Evolutionary conservation across 2,888 invertebrate genomes (phyloP), one percentile per base, ranked within the genome.

Genomic region (Microchrysa polita): DNA sequence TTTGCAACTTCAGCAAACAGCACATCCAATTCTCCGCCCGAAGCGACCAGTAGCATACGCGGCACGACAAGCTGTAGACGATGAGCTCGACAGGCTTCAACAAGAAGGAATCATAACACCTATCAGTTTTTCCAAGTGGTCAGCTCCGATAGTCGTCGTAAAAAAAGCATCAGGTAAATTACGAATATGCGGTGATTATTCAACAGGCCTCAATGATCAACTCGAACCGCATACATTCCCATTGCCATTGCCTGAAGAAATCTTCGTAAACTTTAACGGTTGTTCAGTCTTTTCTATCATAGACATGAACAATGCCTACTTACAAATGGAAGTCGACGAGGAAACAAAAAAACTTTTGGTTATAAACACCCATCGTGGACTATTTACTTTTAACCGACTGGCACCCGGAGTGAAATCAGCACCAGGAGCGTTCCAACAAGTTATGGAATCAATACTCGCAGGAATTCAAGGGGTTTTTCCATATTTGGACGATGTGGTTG

Each of bases 171-270:
- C 76, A 1, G 78, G 77, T 4, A 59, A 61, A 1, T 61, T 78
- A 10, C 59, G 78, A 5, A 75, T 78, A 20, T 79, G 78, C 18
- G 76, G 75, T 52, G 77, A 77, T 63, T 78, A 74, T 67, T 78
- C 77, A 7, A 77, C 77, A 5, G 77, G 78, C 12, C 73, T 79
- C 0, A 78, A 78, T 27, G 72, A 73, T 9, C 69, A 75, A 5
- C 44, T 78, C 5, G 75, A 78, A 69, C 34, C 77, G 10, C 77
- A 79, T 69, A 72, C 72, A 23, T 78, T 74, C 74, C 76, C 76
- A 27, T 16, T 78, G n/a, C 78, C 77, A 40, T 9, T 18, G 5
- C 20, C 57, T 9, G 57, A 57, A 1, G 16, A 5, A 18, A 57
- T 57, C 9, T 57, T 57, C 14, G n/a, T 20, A 22, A 10, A 18